Percentiles rank a stretch among this genome's conserved stretches.
phyloP scores from a whole-genome alignment of 64 coral and sea anemone species.

The Astreopora myriophthalma region DNA sequence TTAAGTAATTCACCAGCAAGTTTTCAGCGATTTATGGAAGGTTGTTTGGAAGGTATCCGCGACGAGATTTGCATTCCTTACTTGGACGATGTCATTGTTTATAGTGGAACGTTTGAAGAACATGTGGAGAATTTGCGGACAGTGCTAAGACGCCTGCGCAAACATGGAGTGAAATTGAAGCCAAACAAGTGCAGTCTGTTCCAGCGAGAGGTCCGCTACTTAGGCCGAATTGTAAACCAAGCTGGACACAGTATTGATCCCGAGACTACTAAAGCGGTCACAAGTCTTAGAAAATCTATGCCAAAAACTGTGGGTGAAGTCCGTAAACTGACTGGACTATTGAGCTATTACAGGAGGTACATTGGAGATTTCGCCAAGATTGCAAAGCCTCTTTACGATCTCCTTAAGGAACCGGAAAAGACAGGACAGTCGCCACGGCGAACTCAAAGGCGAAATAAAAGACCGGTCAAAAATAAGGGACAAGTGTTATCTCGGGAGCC shows the following conservation, averaged over 20 bases:
- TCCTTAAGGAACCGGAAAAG: background rate
- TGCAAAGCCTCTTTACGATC: conserved; percentile 10
- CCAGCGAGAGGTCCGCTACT: conserved; percentile 9
- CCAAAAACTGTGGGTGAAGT: conserved; percentile 9
- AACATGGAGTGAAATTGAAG: no score
- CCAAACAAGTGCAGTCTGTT: background rate
- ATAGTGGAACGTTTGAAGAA: no score
- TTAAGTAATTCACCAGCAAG: no score
- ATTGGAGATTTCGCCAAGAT: background rate
- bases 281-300: background rate
- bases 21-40: no score
- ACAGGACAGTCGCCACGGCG: background rate
- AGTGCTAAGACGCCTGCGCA: no score
- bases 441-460: background rate
- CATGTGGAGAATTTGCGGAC: no score
- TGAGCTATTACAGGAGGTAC: conserved; percentile 28
- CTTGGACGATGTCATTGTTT: no score
- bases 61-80: no score
- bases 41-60: no score
- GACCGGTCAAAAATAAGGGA: no score
- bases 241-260: background rate
- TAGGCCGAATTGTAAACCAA: conserved; percentile 13
- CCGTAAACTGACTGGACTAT: background rate
- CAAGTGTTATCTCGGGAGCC: no score
- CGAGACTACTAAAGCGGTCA: background rate